Evolutionary conservation across 2,888 invertebrate species (phyloP).

Genomic region (Acrobeloides nanus): DNA sequence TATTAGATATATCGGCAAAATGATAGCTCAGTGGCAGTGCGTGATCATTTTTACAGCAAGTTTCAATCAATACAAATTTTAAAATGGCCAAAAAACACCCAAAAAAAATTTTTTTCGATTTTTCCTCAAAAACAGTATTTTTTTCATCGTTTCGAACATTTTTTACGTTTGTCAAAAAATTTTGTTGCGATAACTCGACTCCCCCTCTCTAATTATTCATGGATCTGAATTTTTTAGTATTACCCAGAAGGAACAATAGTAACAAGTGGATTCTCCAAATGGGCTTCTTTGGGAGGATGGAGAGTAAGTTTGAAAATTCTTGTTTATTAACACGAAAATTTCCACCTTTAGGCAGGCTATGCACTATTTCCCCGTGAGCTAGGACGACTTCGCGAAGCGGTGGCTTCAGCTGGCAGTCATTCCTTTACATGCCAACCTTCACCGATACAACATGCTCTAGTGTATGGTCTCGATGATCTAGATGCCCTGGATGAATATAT

Average conservation of each 20-base stretch:
- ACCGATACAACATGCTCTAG: conserved; percentile 54
- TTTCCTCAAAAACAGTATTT: too few species aligned
- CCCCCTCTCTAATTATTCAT: too few species aligned
- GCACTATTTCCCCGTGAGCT: conserved; percentile 40
- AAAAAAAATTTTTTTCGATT: too few species aligned
- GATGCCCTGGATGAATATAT: conserved; percentile 49
- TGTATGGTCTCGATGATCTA: conserved; percentile 43
- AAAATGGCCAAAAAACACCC: too few species aligned
- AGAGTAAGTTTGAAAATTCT: conserved; percentile 39
- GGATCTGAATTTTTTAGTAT: conserved; percentile 43
- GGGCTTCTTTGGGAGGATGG: conserved; percentile 56
- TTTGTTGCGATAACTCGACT: too few species aligned
- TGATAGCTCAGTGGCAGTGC: too few species aligned
- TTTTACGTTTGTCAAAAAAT: too few species aligned
- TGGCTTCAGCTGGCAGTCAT: conserved; percentile 54
- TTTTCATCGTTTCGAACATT: too few species aligned
- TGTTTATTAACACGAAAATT: not conserved
- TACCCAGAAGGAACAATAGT: conserved; percentile 55
- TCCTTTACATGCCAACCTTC: conserved; percentile 54
- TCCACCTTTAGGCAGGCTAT: conserved; percentile 11
- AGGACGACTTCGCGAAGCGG: conserved; percentile 32
- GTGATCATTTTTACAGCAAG: too few species aligned
- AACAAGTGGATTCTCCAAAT: conserved; percentile 55
- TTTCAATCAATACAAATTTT: too few species aligned
- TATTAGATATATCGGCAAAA: too few species aligned